phyloP scores from a whole-genome alignment of 2,888 invertebrate genomes.

The Mythimna ferrago region DNA sequence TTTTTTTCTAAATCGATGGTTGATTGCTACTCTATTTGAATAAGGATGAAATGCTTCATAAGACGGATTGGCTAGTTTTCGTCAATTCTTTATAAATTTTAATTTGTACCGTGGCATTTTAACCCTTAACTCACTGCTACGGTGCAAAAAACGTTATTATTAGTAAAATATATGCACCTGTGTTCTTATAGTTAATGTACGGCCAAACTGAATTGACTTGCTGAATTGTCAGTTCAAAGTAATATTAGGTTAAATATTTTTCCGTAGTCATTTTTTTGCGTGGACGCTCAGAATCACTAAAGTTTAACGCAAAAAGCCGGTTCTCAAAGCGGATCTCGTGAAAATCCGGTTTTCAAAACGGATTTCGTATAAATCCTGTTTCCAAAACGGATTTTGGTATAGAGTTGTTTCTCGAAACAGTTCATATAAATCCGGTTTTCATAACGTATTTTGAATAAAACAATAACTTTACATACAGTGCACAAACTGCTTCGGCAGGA shows the following conservation, averaged over 20 bases:
- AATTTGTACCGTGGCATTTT: conserved; percentile 71
- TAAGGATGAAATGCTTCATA: conserved; percentile 65
- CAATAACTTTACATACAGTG: conserved; percentile 66
- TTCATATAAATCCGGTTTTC: conserved; percentile 5
- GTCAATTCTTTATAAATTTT: conserved; percentile 80
- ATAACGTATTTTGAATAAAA: conserved; percentile 18
- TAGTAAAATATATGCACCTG: conserved; percentile 69
- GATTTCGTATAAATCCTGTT: background rate
- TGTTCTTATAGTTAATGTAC: conserved; percentile 70
- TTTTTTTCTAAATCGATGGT: conserved; percentile 34
- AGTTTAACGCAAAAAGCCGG: conserved; percentile 5
- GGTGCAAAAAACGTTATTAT: conserved; percentile 59
- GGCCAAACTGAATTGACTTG: conserved; percentile 77
- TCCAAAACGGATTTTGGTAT: background rate
- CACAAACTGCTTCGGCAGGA: conserved; percentile 78
- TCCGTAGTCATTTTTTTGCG: conserved; percentile 61
- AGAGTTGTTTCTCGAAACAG: background rate
- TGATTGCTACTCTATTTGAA: conserved; percentile 36
- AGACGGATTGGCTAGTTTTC: conserved; percentile 69
- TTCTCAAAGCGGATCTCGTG: conserved; percentile 12
- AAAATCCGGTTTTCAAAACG: background rate
- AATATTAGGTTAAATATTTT: conserved; percentile 55
- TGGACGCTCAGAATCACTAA: conserved; percentile 54
- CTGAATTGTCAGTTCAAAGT: conserved; percentile 69
- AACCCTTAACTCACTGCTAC: conserved; percentile 62